phyloP scores from a whole-genome alignment of 2,113 vertebrate genomes.

The Trogon melanurus region DNA sequence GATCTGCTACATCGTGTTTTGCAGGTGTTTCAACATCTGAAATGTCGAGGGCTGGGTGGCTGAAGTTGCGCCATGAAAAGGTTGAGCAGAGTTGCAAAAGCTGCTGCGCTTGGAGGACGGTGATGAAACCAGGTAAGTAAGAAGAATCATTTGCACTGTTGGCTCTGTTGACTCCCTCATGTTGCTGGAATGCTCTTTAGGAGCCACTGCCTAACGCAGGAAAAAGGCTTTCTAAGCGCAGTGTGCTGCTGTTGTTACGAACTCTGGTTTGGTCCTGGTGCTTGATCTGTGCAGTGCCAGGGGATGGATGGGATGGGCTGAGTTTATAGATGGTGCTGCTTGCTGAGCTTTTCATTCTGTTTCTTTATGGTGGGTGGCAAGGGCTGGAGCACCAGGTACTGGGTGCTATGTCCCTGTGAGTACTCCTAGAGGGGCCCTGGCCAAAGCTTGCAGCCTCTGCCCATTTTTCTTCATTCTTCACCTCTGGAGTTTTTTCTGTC shows the following conservation, averaged over 20 bases:
- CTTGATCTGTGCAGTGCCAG: rapidly evolving
- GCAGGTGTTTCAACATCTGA: neutral
- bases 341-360: neutral
- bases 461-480: neutral
- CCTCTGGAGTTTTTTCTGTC: neutral
- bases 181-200: neutral
- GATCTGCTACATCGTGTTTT: neutral
- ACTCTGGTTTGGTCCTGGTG: neutral
- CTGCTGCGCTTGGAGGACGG: rapidly evolving
- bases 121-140: neutral
- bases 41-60: rapidly evolving
- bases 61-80: neutral
- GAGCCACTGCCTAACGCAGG: neutral
- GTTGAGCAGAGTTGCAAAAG: rapidly evolving
- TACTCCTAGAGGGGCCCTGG: neutral
- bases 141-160: rapidly evolving
- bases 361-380: neutral
- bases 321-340: neutral
- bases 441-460: neutral
- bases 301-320: neutral
- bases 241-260: neutral
- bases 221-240: neutral
- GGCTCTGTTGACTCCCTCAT: rapidly evolving
- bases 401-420: neutral
- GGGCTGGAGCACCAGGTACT: neutral